phyloP scores from a whole-genome alignment of 2,888 invertebrate genomes.

The Deilephila porcellus region DNA sequence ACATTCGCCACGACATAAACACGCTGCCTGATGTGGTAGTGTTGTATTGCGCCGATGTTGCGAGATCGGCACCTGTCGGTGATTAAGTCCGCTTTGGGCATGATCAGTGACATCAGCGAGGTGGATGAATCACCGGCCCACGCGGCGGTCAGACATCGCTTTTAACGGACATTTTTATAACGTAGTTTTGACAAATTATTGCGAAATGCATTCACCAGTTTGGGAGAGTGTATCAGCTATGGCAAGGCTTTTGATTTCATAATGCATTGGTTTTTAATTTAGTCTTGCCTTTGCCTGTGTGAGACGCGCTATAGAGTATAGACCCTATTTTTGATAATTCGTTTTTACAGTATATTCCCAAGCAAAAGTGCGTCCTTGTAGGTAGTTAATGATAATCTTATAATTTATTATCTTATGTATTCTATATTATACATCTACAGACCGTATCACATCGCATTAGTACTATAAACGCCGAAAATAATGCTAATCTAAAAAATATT shows the following conservation, averaged over 20 bases:
- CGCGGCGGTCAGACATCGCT: constrained; percentile 41
- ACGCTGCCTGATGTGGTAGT: constrained; percentile 46
- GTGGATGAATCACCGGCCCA: constrained; percentile 60
- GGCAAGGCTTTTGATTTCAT: constrained; percentile 10
- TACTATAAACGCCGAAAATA: not conserved
- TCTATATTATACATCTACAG: not conserved
- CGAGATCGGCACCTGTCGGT: constrained; percentile 43
- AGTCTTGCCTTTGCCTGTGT: constrained; percentile 10
- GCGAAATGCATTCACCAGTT: not conserved
- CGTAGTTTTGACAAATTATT: constrained; percentile 27
- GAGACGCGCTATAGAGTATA: constrained; percentile 9
- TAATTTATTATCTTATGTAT: not conserved
- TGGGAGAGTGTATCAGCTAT: constrained; percentile 8
- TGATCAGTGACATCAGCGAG: constrained; percentile 55
- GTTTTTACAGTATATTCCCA: not conserved
- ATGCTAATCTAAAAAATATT: not conserved
- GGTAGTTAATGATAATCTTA: constrained; percentile 1
- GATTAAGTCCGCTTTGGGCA: constrained; percentile 49
- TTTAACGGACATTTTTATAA: constrained; percentile 48
- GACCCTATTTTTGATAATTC: not conserved
- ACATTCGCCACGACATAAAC: constrained; percentile 58
- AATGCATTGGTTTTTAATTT: constrained; percentile 16
- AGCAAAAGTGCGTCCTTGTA: not conserved
- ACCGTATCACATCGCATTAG: not conserved
- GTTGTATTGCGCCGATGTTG: constrained; percentile 31